phyloP scores from a whole-genome alignment of 2,113 vertebrate species.

The Platanista minor region DNA sequence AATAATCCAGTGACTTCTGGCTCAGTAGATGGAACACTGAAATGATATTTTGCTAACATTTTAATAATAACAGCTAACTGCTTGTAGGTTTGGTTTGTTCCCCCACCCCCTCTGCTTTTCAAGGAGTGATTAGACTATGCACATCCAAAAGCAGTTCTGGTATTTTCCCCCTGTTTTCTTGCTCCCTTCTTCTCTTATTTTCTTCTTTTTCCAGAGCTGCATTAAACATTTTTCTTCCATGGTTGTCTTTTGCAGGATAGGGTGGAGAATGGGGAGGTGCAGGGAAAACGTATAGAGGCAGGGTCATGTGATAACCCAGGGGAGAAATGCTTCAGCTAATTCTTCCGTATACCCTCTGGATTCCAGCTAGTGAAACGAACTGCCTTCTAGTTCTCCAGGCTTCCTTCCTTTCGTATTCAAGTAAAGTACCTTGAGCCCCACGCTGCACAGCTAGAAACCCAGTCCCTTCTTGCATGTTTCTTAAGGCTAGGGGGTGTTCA shows the following conservation, averaged over 20 bases:
- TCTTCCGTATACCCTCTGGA: background rate
- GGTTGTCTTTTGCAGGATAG: background rate
- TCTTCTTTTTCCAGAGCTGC: background rate
- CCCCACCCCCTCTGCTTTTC: background rate
- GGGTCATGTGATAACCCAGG: background rate
- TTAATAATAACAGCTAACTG: background rate
- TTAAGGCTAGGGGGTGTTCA: background rate
- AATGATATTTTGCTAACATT: background rate
- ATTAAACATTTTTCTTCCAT: background rate
- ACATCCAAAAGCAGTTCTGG: background rate
- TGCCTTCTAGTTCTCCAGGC: background rate
- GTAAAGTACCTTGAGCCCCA: background rate
- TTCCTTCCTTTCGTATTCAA: background rate
- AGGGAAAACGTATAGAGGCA: background rate
- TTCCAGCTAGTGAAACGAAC: background rate
- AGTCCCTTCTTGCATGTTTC: background rate
- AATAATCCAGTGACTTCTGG: background rate
- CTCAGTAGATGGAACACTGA: background rate
- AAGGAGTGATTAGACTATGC: background rate
- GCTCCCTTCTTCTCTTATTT: background rate
- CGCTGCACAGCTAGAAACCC: background rate
- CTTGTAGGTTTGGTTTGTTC: background rate
- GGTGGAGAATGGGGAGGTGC: background rate
- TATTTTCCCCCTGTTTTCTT: background rate
- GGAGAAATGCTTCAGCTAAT: background rate